Base-by-base conservation (phyloP, 2,888 invertebrate species). In the Yponomeuta sedellus region DNA sequence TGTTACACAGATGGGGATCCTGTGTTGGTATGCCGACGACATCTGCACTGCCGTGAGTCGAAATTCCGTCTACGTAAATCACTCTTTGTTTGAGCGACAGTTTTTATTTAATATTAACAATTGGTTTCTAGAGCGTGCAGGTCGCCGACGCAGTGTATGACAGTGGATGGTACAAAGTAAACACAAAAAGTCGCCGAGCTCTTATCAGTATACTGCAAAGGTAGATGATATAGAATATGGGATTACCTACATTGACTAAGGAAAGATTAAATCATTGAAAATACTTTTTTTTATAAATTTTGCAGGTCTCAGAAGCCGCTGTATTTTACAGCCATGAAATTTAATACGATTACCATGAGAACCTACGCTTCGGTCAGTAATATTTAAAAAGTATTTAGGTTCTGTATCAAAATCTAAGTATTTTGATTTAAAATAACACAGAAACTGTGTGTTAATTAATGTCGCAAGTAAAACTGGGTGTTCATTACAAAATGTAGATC, bases 11-110 rank as follows among this genome's bases (percentile, higher is more conserved):
- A 85, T 86, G 71, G 85, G 84, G 12, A 82, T 88, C 64, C 75
- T 88, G 28, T 87, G 87, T 67, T 88, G 83, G 86, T 88, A 85
- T 65, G 86, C 87, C 56, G 85, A 88, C 68, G 87, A 88, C 63
- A 86, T 88, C 68, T 85, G 75, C 66, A 79, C 58, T 40, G 61
- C 22, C 10, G 64, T 62, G 61, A 63, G 65, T 65, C 62, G 52
- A 56, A 22, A 52, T 5, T 16, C 28, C n/a, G 56, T 59, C 39
- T 22, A 66, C 58, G 56, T 28, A 64, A 52, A 52, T 16, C 16
- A 3, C 16, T 52, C 44, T 5, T 52, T 52, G 44, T 52, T 52
- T 5, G 16, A 52, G 4, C 16, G 4, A 5, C 16, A 12, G 16
- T 16, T 16, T 16, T 52, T 16, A 52, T 52, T 52, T 52, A 3